phyloP scores from a whole-genome alignment of 2,113 vertebrate genomes.

The Bubalus kerabau region DNA sequence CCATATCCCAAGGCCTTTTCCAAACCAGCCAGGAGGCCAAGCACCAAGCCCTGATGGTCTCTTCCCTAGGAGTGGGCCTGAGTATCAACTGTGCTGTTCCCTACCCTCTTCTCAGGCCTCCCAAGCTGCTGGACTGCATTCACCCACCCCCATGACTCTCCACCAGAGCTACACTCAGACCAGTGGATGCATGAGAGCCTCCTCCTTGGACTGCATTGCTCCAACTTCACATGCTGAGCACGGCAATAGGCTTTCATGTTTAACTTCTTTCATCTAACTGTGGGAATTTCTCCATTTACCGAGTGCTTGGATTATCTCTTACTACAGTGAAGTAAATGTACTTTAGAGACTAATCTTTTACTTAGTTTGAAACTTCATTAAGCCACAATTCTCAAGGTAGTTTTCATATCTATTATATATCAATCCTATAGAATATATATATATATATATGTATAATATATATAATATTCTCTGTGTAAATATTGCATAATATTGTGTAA shows the following conservation, averaged over 20 bases:
- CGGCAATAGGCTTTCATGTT: not conserved
- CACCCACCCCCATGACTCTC: not conserved
- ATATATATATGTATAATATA: not conserved
- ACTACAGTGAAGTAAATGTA: not conserved
- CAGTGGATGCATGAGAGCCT: not conserved
- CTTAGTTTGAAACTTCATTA: not conserved
- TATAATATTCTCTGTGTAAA: not conserved
- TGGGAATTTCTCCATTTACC: not conserved
- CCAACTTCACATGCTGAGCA: not conserved
- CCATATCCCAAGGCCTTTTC: not conserved
- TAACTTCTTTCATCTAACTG: not conserved
- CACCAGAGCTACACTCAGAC: no score
- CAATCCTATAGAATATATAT: not conserved
- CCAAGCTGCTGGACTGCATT: not conserved
- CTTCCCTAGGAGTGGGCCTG: not conserved
- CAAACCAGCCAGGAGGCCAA: not conserved
- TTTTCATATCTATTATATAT: not conserved
- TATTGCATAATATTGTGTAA: not conserved
- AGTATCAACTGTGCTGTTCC: not conserved
- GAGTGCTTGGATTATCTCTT: not conserved
- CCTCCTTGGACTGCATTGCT: not conserved
- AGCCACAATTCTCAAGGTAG: not conserved
- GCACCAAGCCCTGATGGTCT: not conserved
- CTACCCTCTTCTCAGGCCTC: not conserved
- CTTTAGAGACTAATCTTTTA: not conserved